Percentiles rank a stretch among this genome's conserved stretches.
Evolutionary conservation across 2,888 invertebrate species (phyloP).

Genomic region (Unio pictorum): DNA sequence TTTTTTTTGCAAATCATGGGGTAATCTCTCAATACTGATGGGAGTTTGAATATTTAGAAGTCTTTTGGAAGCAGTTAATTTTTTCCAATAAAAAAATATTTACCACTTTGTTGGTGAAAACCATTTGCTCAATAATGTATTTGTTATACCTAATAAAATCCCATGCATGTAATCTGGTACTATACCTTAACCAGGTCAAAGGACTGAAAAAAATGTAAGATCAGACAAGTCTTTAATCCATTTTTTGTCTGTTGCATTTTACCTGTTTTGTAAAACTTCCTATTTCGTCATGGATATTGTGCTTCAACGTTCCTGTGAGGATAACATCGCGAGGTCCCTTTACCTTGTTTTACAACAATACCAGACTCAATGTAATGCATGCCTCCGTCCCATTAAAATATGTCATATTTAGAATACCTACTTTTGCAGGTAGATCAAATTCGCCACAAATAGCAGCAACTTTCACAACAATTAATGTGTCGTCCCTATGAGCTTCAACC

Average conservation of each 20-base stretch:
- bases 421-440: no score
- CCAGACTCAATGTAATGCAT: conserved; percentile 12
- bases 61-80: conserved; percentile 9
- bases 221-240: conserved; percentile 8
- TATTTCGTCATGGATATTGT: conserved; percentile 7
- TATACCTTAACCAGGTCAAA: no score
- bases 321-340: conserved; percentile 14
- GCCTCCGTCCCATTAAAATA: no score
- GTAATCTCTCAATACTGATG: conserved; percentile 11
- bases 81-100: conserved; percentile 23
- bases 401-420: no score
- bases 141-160: no score
- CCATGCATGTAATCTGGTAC: no score
- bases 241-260: conserved; percentile 12
- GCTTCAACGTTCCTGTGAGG: conserved; percentile 12
- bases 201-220: no score
- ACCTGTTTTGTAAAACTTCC: conserved; percentile 10
- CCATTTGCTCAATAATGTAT: no score
- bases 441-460: no score
- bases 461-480: no score
- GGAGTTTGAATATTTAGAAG: conserved; percentile 16
- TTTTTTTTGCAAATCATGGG: not conserved
- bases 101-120: conserved; percentile 10
- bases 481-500: no score
- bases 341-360: conserved; percentile 14